Percentiles rank a stretch among this genome's conserved stretches.
Evolutionary conservation across 1,140 invertebrate species (phyloP).

Genomic region (Lordiphosa clarofinis): DNA sequence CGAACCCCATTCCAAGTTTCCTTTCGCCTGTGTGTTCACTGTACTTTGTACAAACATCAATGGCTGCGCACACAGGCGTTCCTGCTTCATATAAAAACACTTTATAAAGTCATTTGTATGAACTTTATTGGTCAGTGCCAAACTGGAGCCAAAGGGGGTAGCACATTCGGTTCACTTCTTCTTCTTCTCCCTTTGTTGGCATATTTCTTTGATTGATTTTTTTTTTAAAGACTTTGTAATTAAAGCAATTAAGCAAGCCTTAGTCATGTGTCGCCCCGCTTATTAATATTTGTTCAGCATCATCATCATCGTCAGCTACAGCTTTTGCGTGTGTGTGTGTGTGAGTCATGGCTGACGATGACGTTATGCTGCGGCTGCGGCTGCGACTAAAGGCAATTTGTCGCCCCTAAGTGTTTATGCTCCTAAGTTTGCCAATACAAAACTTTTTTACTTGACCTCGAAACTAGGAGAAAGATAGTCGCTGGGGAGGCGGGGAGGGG

Average conservation of each 20-base stretch:
- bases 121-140: slow-evolving; percentile 37
- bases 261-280: background rate
- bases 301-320: slow-evolving; percentile 4
- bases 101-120: slow-evolving; percentile 43
- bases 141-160: background rate
- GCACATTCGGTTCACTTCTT: slow-evolving; percentile 11
- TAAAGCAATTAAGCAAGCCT: slow-evolving; percentile 33
- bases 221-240: slow-evolving; percentile 29
- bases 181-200: slow-evolving; percentile 4
- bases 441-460: slow-evolving; percentile 38
- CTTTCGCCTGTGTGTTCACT: too few relatives aligned
- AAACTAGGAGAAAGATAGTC: slow-evolving; percentile 16
- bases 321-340: slow-evolving; percentile 12
- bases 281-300: slow-evolving; percentile 20
- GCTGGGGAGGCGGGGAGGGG: background rate
- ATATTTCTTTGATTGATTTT: background rate
- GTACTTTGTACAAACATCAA: too few relatives aligned
- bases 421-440: slow-evolving; percentile 46
- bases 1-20: too few relatives aligned
- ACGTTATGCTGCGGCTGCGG: slow-evolving; percentile 53
- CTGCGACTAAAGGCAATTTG: slow-evolving; percentile 44
- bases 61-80: slow-evolving; percentile 20
- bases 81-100: slow-evolving; percentile 11
- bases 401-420: slow-evolving; percentile 49
- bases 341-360: slow-evolving; percentile 52